These are phyloP conservation scores for Cyclophora punctaria DNA, from an alignment of 2,888 invertebrate genomes.

Conservation along the genomic window DNA sequence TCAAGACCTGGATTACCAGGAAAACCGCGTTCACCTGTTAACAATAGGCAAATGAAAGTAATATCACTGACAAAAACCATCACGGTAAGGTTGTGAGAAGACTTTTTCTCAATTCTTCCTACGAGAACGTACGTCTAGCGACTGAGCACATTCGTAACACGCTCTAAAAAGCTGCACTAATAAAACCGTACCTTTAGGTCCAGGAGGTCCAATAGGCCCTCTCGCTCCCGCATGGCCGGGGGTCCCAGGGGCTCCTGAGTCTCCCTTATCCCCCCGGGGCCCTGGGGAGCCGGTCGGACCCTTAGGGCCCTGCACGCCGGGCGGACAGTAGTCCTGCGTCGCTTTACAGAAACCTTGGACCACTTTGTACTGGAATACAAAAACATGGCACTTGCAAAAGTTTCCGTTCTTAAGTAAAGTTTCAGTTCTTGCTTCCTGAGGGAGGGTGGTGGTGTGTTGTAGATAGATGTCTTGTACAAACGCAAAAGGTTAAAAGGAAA, in stretches of 20 bases:
- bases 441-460: no score
- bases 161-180: background rate
- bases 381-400: background rate
- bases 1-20: constrained; percentile 85
- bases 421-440: no score
- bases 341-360: constrained; percentile 90
- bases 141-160: no score
- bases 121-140: no score
- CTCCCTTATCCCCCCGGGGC: constrained; percentile 79
- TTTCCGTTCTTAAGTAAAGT: no score
- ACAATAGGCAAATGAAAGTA: background rate
- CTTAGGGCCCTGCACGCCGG: constrained; percentile 77
- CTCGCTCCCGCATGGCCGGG: constrained; percentile 82
- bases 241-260: constrained; percentile 80
- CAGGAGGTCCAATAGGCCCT: constrained; percentile 78
- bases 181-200: constrained; percentile 65
- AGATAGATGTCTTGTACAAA: no score
- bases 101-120: no score
- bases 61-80: no score
- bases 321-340: constrained; percentile 87
- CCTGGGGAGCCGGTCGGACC: constrained; percentile 77
- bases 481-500: no score
- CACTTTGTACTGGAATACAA: constrained; percentile 80
- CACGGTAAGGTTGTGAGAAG: no score
- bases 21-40: constrained; percentile 79